Base-by-base conservation (phyloP, 1,140 invertebrate species). In the Euglossa dilemma region DNA sequence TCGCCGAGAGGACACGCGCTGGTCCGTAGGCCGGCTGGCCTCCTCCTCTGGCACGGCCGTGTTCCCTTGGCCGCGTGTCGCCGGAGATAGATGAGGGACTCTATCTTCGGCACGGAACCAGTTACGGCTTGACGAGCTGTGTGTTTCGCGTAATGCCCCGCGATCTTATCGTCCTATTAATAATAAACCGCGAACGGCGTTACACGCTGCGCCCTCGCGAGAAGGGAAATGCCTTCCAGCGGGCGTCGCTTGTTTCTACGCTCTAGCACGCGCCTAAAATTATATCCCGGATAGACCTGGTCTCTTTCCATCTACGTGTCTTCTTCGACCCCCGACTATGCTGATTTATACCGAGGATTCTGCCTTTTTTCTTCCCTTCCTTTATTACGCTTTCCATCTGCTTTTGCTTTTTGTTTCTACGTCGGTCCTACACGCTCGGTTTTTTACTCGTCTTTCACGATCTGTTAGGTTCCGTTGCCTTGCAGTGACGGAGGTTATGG, bases 81-180 rank as follows among this genome's bases (percentile, higher is more conserved):
- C 84, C 61, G 64, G 83, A 90, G 91, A 92, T 90, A 78, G 90
- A 92, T 88, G 88, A 87, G 85, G 75, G 73, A 81, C 67, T 88
- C 76, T 87, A 86, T 89, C 85, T 88, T 88, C 79, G 83, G 75
- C 86, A 75, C 86, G 83, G 85, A 90, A 90, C 87, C 83, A 90
- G 89, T 90, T 90, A 88, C 67, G 71, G 59, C 80, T 87, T 87
- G 90, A 90, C 89, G 87, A 90, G 90, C 81, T 84, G 87, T 85
- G 80, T 86, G 85, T 91, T 91, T 91, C 91, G 74, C 86, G 78
- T 91, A 89, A 91, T 88, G 90, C 71, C 69, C 79, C 78, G 61
- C 84, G 91, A 91, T 91, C 81, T 89, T 92, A 92, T 92, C 88
- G 84, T 88, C 84, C 85, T 80, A 91, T 92, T 91, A 91, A 91